A percentile compares a stretch with the other conserved stretches of the same genome.
Conservation (phyloP, 2,888 invertebrate species). For the Andrena chrysosceles region DNA sequence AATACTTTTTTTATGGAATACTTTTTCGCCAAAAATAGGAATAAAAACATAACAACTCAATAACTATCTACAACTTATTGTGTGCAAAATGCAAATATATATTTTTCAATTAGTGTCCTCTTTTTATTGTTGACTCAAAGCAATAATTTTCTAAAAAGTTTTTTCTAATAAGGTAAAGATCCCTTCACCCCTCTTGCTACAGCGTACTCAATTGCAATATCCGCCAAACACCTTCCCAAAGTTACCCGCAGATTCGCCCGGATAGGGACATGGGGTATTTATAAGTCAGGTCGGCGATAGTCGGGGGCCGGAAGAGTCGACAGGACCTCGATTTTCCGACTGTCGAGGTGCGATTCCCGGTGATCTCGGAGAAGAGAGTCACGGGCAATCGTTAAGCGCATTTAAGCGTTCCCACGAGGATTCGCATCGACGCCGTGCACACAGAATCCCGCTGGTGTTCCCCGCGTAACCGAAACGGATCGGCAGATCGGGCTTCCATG, state of each 20-base stretch:
- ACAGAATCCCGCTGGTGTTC: conserved; percentile 55
- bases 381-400: conserved; percentile 59
- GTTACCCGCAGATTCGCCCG: not conserved
- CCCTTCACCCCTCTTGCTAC: too few relatives aligned
- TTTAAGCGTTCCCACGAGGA: conserved; percentile 71
- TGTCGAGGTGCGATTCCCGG: not conserved
- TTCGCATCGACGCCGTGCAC: conserved; percentile 37
- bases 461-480: conserved; percentile 67
- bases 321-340: conserved; percentile 22
- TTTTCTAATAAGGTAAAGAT: too few relatives aligned
- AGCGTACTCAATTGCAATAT: not conserved
- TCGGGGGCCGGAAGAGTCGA: not conserved
- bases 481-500: conserved; percentile 62
- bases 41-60: too few relatives aligned
- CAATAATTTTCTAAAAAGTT: too few relatives aligned
- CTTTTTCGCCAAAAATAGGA: too few relatives aligned
- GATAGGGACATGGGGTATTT: not conserved
- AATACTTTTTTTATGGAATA: too few relatives aligned
- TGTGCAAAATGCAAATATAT: too few relatives aligned
- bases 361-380: conserved; percentile 33
- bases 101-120: too few relatives aligned
- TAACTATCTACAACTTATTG: too few relatives aligned
- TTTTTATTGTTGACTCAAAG: too few relatives aligned
- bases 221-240: not conserved
- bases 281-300: conserved; percentile 7